Conservation (phyloP, 2,113 vertebrate genomes). For the Lycaon pictus region DNA sequence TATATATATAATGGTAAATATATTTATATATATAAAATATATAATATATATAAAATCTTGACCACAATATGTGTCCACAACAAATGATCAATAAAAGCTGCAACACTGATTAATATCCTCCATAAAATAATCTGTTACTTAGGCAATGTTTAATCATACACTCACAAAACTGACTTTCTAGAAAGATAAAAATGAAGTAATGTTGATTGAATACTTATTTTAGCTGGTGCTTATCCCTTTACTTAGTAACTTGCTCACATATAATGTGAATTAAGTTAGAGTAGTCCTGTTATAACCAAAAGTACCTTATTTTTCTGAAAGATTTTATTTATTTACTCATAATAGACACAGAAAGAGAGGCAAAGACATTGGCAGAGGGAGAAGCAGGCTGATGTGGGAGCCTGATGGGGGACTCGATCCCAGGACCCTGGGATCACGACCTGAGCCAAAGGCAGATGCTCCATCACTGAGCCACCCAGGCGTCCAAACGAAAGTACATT, state of each 20-base stretch:
- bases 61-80: slow-evolving; percentile 23
- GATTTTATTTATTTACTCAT: no score
- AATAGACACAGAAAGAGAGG: no score
- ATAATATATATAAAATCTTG: neutral
- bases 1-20: neutral
- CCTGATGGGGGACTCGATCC: no score
- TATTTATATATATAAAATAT: neutral
- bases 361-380: no score
- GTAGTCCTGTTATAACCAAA: neutral
- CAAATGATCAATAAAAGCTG: neutral
- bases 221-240: neutral
- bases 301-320: neutral
- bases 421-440: no score
- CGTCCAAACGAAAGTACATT: slow-evolving; percentile 15
- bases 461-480: no score
- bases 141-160: neutral
- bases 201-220: neutral
- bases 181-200: slow-evolving; percentile 10
- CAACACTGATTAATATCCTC: neutral
- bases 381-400: no score
- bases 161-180: neutral
- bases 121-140: neutral
- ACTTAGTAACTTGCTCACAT: neutral
- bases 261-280: neutral
- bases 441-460: no score